Conservation (phyloP, 2,113 vertebrate genomes). For the Numenius arquata region DNA sequence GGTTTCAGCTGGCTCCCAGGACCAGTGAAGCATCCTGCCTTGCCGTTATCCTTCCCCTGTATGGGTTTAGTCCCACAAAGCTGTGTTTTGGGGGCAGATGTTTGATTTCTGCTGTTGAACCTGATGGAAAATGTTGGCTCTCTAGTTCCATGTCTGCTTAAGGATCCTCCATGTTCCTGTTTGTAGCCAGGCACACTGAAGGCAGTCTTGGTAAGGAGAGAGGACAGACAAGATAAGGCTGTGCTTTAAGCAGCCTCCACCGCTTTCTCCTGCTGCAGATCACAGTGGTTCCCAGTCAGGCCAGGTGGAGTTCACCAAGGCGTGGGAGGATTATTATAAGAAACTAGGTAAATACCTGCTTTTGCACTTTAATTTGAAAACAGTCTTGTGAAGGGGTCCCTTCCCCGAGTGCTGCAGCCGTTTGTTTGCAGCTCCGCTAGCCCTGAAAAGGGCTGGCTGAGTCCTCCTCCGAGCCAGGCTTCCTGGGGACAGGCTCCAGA, state of each 20-base stretch:
- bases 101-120: neutral
- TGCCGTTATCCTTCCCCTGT: neutral
- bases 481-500: constrained; percentile 4
- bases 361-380: neutral
- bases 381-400: neutral
- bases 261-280: constrained; percentile 55
- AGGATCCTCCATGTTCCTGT: neutral
- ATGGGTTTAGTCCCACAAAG: neutral
- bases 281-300: constrained; percentile 75
- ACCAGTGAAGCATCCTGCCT: neutral
- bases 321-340: constrained; percentile 70
- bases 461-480: neutral
- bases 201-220: neutral
- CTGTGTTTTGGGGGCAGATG: neutral
- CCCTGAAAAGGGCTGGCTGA: neutral
- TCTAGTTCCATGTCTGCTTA: neutral
- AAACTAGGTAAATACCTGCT: constrained; percentile 57
- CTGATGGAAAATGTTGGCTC: neutral
- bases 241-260: neutral
- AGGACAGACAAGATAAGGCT: neutral
- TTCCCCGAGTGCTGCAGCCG: neutral
- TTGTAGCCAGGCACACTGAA: neutral
- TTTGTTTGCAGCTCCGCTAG: neutral
- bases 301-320: constrained; percentile 75
- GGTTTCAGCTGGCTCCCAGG: neutral